Evolutionary conservation across 2,797 vertebrate genomes (phyloP).

Genomic region (Diglossa cyanea): DNA sequence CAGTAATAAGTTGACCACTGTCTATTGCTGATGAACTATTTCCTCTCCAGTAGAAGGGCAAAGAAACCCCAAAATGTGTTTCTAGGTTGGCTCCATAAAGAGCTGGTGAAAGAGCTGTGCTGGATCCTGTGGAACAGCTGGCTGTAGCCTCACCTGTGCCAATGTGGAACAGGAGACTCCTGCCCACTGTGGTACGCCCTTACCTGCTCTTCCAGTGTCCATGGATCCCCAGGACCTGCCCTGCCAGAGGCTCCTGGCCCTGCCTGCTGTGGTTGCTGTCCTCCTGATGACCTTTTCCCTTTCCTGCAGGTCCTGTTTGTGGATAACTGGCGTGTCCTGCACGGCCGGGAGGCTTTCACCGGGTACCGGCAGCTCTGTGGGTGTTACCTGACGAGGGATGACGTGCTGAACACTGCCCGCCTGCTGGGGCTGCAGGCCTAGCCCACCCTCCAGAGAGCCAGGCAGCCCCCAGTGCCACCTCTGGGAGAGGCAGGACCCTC

Average conservation of each 20-base stretch:
- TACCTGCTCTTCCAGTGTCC: not conserved
- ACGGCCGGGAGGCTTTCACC: slow-evolving; percentile 90
- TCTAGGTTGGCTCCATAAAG: not conserved
- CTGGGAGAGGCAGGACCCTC: not conserved
- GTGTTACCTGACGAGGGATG: slow-evolving; percentile 91
- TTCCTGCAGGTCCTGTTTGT: slow-evolving; percentile 85
- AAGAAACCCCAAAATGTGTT: not conserved
- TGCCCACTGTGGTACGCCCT: not conserved
- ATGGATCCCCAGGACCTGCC: not conserved
- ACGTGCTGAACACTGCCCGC: slow-evolving; percentile 86
- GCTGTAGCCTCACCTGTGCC: not conserved
- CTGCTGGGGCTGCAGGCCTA: slow-evolving; percentile 84
- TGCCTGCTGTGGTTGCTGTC: not conserved
- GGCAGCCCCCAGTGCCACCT: not conserved
- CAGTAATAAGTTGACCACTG: not conserved
- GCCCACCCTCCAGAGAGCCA: not conserved
- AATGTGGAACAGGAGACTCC: rapidly evolving
- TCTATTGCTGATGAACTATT: not conserved
- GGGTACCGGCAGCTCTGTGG: slow-evolving; percentile 91
- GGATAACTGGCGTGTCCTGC: slow-evolving; percentile 92
- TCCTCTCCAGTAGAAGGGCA: not conserved
- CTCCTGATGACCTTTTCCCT: not conserved
- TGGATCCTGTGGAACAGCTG: not conserved
- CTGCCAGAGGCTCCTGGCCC: not conserved
- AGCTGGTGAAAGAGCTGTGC: not conserved